Conservation (phyloP, 2,888 invertebrate genomes). For the Philopedon plagiatum region DNA sequence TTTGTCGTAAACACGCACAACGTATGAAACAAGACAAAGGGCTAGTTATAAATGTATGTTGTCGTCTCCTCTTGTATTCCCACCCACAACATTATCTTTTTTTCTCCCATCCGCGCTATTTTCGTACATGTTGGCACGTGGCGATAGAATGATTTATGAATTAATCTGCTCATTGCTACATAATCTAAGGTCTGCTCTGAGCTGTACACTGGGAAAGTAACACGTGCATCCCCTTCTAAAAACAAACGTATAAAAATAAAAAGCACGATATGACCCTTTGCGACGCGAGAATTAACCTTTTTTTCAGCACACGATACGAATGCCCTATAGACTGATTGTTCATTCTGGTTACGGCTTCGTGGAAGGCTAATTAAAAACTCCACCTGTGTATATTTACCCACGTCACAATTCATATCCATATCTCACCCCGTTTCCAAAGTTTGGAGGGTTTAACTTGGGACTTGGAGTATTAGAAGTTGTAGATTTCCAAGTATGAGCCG, state of each 20-base stretch:
- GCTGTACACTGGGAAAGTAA: background rate
- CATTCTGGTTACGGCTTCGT: constrained; percentile 1
- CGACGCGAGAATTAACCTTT: background rate
- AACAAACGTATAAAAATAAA: background rate
- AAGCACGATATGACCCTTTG: background rate
- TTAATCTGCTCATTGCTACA: too few relatives aligned
- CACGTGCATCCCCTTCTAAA: background rate
- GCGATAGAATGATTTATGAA: too few relatives aligned
- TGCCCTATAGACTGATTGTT: background rate
- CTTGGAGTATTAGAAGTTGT: background rate
- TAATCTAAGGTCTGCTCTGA: too few relatives aligned
- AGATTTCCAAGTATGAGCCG: background rate
- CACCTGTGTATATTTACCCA: constrained; percentile 24
- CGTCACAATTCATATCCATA: background rate
- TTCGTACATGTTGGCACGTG: too few relatives aligned
- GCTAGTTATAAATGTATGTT: too few relatives aligned
- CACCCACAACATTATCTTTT: too few relatives aligned
- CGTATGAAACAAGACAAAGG: too few relatives aligned
- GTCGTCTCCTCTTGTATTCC: too few relatives aligned
- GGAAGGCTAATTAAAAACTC: constrained; percentile 27
- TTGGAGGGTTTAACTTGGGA: background rate
- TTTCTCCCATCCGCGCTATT: too few relatives aligned
- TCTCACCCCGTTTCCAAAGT: constrained; percentile 1
- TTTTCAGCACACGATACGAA: background rate
- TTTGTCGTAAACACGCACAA: too few relatives aligned